Evolutionary conservation across 2,888 invertebrate genomes (phyloP).

Genomic region (Lithophane semibrunnea): DNA sequence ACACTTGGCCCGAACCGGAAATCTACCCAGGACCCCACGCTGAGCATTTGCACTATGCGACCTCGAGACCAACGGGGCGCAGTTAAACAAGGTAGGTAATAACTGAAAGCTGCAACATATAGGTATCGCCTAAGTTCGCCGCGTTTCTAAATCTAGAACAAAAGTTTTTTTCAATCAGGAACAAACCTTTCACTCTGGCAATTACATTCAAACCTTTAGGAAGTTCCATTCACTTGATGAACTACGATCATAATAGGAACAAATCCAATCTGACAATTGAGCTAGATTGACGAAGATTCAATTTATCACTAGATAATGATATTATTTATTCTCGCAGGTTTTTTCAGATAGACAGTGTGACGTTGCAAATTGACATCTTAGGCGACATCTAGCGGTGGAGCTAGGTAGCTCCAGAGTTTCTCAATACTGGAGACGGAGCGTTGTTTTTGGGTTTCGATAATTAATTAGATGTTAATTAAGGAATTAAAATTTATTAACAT

Average conservation of each 20-base stretch:
- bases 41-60: too few species aligned
- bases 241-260: conserved; percentile 1
- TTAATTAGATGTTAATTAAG: too few species aligned
- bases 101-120: background rate
- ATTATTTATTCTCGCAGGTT: conserved; percentile 26
- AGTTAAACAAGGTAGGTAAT: background rate
- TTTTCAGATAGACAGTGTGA: background rate
- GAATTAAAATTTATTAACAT: too few species aligned
- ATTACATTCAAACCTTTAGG: conserved; percentile 5
- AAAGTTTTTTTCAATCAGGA: background rate
- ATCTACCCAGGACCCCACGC: too few species aligned
- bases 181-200: background rate
- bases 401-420: too few species aligned
- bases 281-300: conserved; percentile 19
- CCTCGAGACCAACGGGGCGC: too few species aligned
- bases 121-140: background rate
- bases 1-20: too few species aligned
- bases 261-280: conserved; percentile 23
- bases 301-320: conserved; percentile 16
- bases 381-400: too few species aligned
- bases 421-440: too few species aligned
- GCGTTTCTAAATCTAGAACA: background rate
- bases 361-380: too few species aligned
- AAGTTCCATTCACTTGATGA: conserved; percentile 11
- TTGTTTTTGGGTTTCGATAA: too few species aligned